These are phyloP conservation scores for Eulemur rufifrons DNA, from an alignment of 2,113 vertebrate species.

Conservation along the genomic window DNA sequence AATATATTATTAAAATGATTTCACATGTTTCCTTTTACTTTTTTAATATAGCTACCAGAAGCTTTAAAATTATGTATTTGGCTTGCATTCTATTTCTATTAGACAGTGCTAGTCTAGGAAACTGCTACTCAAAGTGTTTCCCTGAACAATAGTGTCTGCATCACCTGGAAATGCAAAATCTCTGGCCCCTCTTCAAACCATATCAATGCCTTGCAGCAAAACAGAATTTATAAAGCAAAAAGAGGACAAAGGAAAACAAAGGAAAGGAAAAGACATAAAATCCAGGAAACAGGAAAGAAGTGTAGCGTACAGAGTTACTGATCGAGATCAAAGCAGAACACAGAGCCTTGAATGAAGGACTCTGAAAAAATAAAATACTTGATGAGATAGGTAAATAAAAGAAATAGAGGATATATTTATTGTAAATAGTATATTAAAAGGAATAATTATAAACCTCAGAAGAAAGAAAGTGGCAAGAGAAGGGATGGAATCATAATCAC, in stretches of 20 bases:
- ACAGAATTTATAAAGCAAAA: neutral
- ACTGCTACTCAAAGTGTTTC: neutral
- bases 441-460: neutral
- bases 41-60: neutral
- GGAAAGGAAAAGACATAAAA: neutral
- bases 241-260: neutral
- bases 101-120: neutral
- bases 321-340: neutral
- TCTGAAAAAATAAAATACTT: neutral
- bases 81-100: neutral
- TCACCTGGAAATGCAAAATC: neutral
- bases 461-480: neutral
- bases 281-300: neutral
- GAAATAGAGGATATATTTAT: neutral
- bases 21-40: neutral
- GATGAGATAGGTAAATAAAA: neutral
- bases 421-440: neutral
- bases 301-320: neutral
- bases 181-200: neutral
- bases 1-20: slow-evolving; percentile 1
- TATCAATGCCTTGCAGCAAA: neutral
- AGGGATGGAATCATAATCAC: neutral
- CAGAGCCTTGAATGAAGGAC: neutral
- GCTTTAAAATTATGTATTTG: neutral
- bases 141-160: neutral